Conservation (phyloP, 2,113 vertebrate genomes). For the Notarius lentiginosus region DNA sequence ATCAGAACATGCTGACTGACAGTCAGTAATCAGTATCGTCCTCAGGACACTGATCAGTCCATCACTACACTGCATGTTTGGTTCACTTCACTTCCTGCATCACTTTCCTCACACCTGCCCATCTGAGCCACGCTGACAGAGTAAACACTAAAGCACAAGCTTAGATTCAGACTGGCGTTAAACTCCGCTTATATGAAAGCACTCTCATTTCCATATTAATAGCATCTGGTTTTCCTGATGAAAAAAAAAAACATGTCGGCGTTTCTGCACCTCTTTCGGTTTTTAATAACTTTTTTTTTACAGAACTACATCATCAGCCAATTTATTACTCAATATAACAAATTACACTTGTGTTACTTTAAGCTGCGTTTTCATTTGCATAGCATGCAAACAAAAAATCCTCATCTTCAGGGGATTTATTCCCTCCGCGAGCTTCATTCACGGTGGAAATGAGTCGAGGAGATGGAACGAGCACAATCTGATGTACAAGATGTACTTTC, state of each 20-base stretch:
- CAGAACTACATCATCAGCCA: not conserved
- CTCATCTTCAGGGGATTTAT: not conserved
- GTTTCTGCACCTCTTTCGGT: not conserved
- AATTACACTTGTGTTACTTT: not conserved
- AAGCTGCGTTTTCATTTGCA: not conserved
- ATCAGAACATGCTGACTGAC: not conserved
- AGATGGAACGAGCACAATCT: not conserved
- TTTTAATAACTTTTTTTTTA: conserved; percentile 12
- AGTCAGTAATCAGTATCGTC: not conserved
- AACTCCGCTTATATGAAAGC: not conserved
- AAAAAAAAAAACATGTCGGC: not conserved
- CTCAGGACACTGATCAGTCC: not conserved
- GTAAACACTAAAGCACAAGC: not conserved
- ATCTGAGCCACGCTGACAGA: not conserved
- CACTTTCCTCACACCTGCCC: not conserved
- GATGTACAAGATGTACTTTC: not conserved
- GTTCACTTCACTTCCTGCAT: not conserved
- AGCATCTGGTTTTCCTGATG: conserved; percentile 9
- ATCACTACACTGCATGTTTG: not conserved
- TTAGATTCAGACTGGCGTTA: not conserved
- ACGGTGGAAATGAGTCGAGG: not conserved
- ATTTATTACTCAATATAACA: conserved; percentile 7
- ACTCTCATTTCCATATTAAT: conserved; percentile 6
- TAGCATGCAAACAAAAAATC: not conserved
- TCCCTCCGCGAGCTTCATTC: not conserved